These are phyloP conservation scores for Andrena fulva DNA, from an alignment of 2,888 invertebrate genomes.

Conservation along the genomic window DNA sequence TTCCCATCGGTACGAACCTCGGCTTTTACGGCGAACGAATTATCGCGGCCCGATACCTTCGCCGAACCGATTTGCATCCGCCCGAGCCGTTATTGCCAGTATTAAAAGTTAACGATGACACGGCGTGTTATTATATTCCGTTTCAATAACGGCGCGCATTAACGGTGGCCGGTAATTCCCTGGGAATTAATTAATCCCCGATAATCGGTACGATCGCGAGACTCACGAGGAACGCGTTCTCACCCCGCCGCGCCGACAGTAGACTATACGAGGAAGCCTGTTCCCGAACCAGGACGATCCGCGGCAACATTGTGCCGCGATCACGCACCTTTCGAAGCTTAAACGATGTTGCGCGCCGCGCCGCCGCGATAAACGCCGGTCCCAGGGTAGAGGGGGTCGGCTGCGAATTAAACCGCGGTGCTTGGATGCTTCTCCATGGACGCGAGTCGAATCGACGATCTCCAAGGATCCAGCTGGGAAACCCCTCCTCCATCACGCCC, in stretches of 20 bases:
- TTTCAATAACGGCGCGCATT: constrained; percentile 44
- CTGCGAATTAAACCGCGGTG: constrained; percentile 28
- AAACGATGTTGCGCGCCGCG: constrained; percentile 22
- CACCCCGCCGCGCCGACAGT: background rate
- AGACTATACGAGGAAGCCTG: background rate
- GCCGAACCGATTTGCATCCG: constrained; percentile 44
- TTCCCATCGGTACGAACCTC: background rate
- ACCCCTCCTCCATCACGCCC: constrained; percentile 65
- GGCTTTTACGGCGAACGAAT: constrained; percentile 26
- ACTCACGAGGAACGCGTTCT: constrained; percentile 6
- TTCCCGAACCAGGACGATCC: constrained; percentile 1
- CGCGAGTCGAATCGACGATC: constrained; percentile 53
- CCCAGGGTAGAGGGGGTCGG: background rate
- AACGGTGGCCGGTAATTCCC: constrained; percentile 33
- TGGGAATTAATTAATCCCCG: constrained; percentile 49
- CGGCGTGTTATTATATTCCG: constrained; percentile 39
- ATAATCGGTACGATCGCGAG: constrained; percentile 20
- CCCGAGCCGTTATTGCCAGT: constrained; percentile 19
- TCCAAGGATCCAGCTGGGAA: constrained; percentile 56
- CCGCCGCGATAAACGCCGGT: constrained; percentile 6
- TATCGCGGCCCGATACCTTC: constrained; percentile 24
- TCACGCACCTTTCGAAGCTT: background rate
- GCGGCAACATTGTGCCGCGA: constrained; percentile 28
- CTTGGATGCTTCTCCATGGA: background rate
- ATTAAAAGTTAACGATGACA: constrained; percentile 56